Evolutionary conservation across 2,113 vertebrate genomes (phyloP).

Genomic region (Percina caprodes): DNA sequence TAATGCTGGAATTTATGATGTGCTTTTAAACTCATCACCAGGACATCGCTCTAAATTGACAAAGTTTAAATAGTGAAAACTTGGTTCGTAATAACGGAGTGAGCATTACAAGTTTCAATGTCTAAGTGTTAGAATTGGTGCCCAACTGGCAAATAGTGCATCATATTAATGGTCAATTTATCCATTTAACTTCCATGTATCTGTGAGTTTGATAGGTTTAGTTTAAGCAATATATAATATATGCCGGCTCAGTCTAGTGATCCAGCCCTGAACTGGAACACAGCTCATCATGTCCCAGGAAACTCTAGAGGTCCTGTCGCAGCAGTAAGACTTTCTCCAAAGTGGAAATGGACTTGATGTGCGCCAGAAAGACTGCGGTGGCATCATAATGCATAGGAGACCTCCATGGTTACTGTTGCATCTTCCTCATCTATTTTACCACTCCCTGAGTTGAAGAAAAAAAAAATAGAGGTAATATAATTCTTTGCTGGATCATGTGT

Average conservation of each 20-base stretch:
- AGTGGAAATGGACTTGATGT: conserved; percentile 18
- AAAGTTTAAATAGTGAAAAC: not conserved
- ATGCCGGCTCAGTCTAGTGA: not conserved
- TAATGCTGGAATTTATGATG: not conserved
- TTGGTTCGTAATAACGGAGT: not conserved
- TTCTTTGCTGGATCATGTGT: conserved; percentile 46
- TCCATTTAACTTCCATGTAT: not conserved
- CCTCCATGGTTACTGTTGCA: conserved; percentile 46
- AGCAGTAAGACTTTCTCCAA: not conserved
- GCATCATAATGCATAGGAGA: conserved; percentile 17
- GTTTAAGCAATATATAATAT: not conserved
- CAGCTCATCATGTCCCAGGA: conserved; percentile 35
- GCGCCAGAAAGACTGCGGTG: conserved; percentile 15
- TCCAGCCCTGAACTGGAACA: conserved; percentile 51
- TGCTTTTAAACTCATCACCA: not conserved
- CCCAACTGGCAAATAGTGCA: not conserved
- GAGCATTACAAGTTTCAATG: not conserved
- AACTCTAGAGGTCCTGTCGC: not conserved
- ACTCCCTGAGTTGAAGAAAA: conserved; percentile 15
- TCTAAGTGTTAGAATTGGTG: not conserved
- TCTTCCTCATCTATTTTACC: conserved; percentile 31
- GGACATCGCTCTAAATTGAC: not conserved
- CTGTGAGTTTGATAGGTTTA: not conserved
- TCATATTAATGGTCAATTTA: not conserved
- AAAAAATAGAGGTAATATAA: conserved; percentile 17